Evolutionary conservation across 2,888 invertebrate species (phyloP).

Genomic region (Biston betularia): DNA sequence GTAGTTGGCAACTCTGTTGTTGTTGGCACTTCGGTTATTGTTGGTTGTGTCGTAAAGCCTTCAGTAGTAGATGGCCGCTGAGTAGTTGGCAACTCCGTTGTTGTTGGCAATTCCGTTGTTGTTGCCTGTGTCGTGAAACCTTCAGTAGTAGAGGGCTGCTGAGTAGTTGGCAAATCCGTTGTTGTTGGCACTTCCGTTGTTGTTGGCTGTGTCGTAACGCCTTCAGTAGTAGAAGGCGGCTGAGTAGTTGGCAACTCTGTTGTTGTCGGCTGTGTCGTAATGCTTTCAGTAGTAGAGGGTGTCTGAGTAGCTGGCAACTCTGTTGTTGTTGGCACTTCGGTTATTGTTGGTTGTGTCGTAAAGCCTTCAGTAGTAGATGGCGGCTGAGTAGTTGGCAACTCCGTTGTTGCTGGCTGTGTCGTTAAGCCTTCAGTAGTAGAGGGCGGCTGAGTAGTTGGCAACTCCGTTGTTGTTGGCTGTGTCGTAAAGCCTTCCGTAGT

Average conservation of each 20-base stretch:
- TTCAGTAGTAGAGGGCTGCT: conserved; percentile 10
- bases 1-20: neutral
- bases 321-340: no score
- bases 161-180: no score
- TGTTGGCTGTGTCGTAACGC: neutral
- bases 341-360: no score
- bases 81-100: conserved; percentile 16
- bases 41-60: neutral
- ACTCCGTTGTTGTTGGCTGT: conserved; percentile 15
- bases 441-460: neutral
- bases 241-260: no score
- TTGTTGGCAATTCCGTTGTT: conserved; percentile 16
- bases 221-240: no score
- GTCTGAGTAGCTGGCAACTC: no score
- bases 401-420: conserved; percentile 1
- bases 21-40: neutral
- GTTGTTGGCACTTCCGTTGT: conserved; percentile 19
- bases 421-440: conserved; percentile 2
- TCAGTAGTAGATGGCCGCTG: no score
- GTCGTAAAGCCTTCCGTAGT: conserved; percentile 1
- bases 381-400: neutral
- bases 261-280: no score
- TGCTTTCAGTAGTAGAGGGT: no score
- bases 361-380: no score
- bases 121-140: conserved; percentile 6